These are phyloP conservation scores for Eolophus roseicapilla DNA, from an alignment of 2,113 vertebrate genomes.

Conservation along the genomic window DNA sequence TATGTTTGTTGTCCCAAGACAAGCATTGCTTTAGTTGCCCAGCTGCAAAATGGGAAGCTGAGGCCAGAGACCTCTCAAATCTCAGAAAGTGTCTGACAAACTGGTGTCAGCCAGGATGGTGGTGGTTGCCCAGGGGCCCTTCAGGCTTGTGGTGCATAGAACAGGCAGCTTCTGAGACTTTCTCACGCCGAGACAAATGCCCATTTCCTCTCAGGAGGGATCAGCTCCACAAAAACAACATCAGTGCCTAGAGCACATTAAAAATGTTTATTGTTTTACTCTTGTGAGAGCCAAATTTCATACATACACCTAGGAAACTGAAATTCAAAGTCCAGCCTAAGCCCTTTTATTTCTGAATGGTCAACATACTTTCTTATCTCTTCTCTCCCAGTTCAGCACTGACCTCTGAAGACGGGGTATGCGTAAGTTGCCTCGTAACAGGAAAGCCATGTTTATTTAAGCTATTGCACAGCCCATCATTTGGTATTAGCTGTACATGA, in stretches of 20 bases:
- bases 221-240: background rate
- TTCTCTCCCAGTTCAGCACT: background rate
- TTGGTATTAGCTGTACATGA: background rate
- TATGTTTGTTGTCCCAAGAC: background rate
- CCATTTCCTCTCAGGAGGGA: background rate
- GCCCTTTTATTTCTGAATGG: background rate
- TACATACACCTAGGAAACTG: background rate
- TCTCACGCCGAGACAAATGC: background rate
- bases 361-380: background rate
- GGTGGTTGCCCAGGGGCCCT: background rate
- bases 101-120: background rate
- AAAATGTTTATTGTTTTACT: background rate
- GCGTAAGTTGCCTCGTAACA: fast-evolving
- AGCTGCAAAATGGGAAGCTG: background rate
- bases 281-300: background rate
- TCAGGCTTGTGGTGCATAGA: background rate
- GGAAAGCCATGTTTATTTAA: background rate
- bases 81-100: background rate
- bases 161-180: background rate
- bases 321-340: background rate
- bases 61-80: background rate
- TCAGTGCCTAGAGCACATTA: background rate
- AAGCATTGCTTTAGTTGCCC: background rate
- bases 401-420: background rate
- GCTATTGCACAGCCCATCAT: background rate